These are phyloP conservation scores for Aphelocoma coerulescens DNA, from an alignment of 2,113 vertebrate genomes.

Conservation along the genomic window DNA sequence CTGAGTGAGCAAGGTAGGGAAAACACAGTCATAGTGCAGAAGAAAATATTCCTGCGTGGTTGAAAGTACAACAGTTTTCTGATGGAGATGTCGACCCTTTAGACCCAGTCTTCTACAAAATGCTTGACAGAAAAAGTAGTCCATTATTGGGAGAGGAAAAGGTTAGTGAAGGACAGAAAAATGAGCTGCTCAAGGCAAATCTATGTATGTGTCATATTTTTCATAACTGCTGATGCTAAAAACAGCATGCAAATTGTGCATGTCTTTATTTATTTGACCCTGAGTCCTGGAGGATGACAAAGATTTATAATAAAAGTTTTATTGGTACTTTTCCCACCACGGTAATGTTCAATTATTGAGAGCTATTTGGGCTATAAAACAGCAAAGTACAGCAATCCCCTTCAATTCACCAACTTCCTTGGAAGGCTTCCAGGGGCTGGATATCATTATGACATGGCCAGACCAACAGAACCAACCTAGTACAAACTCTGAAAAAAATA, in stretches of 20 bases:
- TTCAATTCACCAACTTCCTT: background rate
- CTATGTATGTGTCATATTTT: background rate
- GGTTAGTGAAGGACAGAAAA: conserved; percentile 17
- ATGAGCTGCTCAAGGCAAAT: background rate
- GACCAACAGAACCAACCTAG: background rate
- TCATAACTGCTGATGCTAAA: conserved; percentile 40
- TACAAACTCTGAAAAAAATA: background rate
- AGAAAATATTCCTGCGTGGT: background rate
- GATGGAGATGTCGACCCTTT: background rate
- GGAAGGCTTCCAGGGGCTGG: background rate
- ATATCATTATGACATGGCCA: background rate
- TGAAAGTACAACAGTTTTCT: background rate
- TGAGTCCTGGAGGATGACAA: background rate
- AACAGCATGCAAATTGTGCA: conserved; percentile 1
- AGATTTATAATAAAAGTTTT: conserved; percentile 35
- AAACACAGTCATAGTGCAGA: background rate
- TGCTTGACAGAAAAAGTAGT: background rate
- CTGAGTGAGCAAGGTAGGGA: background rate
- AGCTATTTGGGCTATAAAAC: conserved; percentile 11
- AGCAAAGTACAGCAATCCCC: background rate
- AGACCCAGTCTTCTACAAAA: background rate
- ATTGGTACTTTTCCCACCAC: conserved; percentile 30
- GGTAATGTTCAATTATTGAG: conserved; percentile 5
- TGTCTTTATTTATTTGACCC: conserved; percentile 16
- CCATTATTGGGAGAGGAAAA: background rate